These are phyloP conservation scores for Diarsia dahlii DNA, from an alignment of 2,888 invertebrate genomes.

Conservation along the genomic window DNA sequence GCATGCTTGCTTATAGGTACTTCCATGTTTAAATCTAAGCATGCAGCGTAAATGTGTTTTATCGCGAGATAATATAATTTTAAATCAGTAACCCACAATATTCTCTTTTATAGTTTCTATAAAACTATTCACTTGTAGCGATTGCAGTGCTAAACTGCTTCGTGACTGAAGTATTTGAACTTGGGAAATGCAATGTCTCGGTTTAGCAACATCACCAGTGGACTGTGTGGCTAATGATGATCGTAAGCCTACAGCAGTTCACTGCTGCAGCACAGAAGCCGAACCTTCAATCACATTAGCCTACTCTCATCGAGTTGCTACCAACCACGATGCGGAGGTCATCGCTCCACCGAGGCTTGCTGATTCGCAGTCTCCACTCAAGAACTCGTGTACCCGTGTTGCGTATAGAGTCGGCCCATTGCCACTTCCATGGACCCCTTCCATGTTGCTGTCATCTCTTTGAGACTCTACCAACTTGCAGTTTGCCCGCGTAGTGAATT, in stretches of 20 bases:
- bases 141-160: neutral
- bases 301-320: neutral
- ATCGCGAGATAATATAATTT: slow-evolving; percentile 30
- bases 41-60: slow-evolving; percentile 17
- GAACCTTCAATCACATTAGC: too few species aligned
- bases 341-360: neutral
- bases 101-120: slow-evolving; percentile 46
- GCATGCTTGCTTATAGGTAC: neutral
- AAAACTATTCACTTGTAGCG: slow-evolving; percentile 50
- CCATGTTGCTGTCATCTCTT: too few species aligned
- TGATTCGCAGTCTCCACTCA: neutral
- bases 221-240: neutral
- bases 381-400: neutral
- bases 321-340: neutral
- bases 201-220: neutral
- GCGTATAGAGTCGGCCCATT: neutral
- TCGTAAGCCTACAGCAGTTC: neutral
- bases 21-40: neutral
- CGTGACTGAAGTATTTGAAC: slow-evolving; percentile 31
- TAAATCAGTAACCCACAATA: slow-evolving; percentile 36
- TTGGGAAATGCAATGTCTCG: slow-evolving; percentile 3
- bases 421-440: neutral
- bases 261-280: too few species aligned
- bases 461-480: too few species aligned
- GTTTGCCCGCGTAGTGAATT: too few species aligned